Conservation (phyloP, 2,113 vertebrate genomes). For the Limanda limanda region DNA sequence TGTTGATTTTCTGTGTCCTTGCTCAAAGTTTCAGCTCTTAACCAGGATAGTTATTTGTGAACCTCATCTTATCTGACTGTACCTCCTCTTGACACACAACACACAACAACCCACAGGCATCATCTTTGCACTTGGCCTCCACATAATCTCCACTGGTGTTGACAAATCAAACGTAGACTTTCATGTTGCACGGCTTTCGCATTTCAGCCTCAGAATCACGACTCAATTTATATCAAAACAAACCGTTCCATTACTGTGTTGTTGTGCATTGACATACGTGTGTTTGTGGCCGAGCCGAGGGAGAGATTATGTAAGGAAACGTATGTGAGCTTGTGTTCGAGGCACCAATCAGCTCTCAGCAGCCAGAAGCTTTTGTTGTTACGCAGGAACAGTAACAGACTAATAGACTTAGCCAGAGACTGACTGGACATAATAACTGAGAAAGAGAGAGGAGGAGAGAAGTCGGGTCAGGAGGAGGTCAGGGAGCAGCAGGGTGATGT, state of each 20-base stretch:
- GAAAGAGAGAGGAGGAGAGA: constrained; percentile 4
- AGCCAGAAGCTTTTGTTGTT: constrained; percentile 53
- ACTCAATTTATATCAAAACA: neutral
- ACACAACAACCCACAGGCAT: constrained; percentile 1
- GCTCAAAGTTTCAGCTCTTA: neutral
- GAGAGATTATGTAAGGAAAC: constrained; percentile 38
- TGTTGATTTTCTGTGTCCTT: neutral
- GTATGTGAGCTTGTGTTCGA: constrained; percentile 34
- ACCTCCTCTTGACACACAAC: neutral
- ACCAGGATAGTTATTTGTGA: too few relatives aligned
- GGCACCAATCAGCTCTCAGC: constrained; percentile 11
- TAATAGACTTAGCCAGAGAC: constrained; percentile 51
- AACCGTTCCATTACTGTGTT: neutral
- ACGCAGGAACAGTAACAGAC: constrained; percentile 43
- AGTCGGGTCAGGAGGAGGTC: constrained; percentile 24
- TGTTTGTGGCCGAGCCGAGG: constrained; percentile 26
- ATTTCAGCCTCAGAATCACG: neutral
- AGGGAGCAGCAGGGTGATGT: neutral
- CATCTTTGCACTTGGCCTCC: neutral
- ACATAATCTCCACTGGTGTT: neutral
- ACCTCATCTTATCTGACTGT: neutral
- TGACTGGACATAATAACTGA: constrained; percentile 28
- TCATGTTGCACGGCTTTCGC: neutral
- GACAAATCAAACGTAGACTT: constrained; percentile 6
- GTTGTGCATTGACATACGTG: neutral